Percentiles rank a stretch among this genome's conserved stretches.
These are phyloP conservation scores for Sardina pilchardus DNA, from an alignment of 2,113 vertebrate species.

Conservation along the genomic window DNA sequence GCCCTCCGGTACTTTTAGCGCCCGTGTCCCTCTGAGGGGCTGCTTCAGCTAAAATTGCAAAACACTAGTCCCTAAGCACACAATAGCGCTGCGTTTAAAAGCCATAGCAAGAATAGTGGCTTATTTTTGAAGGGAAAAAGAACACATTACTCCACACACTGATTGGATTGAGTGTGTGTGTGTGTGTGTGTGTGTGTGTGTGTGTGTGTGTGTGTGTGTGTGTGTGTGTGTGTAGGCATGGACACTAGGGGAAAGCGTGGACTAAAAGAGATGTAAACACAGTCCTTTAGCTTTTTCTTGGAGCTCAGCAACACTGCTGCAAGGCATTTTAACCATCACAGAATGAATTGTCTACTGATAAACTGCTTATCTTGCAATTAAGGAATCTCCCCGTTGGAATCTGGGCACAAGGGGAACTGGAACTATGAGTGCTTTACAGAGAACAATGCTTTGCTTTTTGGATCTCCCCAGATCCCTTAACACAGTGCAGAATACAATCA, in stretches of 20 bases:
- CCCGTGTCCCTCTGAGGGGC: neutral
- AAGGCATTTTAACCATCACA: neutral
- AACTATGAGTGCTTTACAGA: neutral
- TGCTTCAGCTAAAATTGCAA: neutral
- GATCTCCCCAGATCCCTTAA: neutral
- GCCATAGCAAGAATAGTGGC: neutral
- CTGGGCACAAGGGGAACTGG: neutral
- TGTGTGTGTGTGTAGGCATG: neutral
- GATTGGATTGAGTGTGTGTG: no score
- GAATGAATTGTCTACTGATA: neutral
- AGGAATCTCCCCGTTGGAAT: neutral
- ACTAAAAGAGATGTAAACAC: neutral
- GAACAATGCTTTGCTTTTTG: neutral
- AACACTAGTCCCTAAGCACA: neutral
- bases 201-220: no score
- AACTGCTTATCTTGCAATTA: slow-evolving; percentile 6
- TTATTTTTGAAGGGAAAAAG: neutral
- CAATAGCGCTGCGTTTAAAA: neutral
- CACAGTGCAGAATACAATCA: neutral
- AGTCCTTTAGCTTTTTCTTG: neutral
- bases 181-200: no score
- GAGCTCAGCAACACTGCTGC: neutral
- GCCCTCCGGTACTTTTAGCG: slow-evolving; percentile 77
- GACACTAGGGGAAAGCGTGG: neutral
- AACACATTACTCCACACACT: neutral